Conservation (phyloP, 2,888 invertebrate genomes). For the Pycnomerus fuliginosus region DNA sequence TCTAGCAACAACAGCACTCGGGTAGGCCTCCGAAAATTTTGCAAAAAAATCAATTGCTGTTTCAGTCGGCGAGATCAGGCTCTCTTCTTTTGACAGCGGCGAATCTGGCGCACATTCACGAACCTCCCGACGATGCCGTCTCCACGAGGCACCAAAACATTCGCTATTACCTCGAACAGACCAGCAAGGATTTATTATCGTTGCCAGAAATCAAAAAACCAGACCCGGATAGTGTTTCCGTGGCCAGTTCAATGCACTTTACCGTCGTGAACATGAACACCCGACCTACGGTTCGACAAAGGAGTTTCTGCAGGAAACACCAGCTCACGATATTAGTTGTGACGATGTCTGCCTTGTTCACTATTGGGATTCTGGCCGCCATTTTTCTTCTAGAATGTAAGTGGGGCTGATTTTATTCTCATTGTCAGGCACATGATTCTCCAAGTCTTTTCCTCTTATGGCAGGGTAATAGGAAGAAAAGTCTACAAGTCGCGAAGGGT, state of each 20-base stretch:
- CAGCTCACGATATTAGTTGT: conserved; percentile 80
- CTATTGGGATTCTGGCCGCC: conserved; percentile 76
- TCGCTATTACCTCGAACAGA: conserved; percentile 44
- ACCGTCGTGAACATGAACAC: conserved; percentile 75
- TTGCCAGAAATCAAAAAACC: conserved; percentile 36
- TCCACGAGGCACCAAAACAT: conserved; percentile 45
- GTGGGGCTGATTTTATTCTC: too few species aligned
- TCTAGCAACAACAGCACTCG: conserved; percentile 77
- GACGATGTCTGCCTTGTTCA: conserved; percentile 79
- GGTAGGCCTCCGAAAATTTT: conserved; percentile 56
- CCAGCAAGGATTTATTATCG: conserved; percentile 23
- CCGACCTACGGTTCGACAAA: conserved; percentile 56
- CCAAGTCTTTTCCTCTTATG: too few species aligned
- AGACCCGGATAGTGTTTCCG: conserved; percentile 65
- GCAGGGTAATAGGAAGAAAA: too few species aligned
- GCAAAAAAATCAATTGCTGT: conserved; percentile 29
- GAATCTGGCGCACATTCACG: conserved; percentile 57
- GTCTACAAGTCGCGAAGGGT: too few species aligned
- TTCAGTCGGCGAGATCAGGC: conserved; percentile 79
- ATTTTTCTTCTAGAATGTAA: conserved; percentile 84
- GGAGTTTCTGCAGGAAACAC: conserved; percentile 73
- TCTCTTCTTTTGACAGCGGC: conserved; percentile 78
- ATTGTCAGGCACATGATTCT: too few species aligned
- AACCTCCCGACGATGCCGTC: conserved; percentile 28
- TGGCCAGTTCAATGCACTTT: conserved; percentile 85